These are phyloP conservation scores for Ciconia boyciana DNA, from an alignment of 2,113 vertebrate genomes.

Conservation along the genomic window DNA sequence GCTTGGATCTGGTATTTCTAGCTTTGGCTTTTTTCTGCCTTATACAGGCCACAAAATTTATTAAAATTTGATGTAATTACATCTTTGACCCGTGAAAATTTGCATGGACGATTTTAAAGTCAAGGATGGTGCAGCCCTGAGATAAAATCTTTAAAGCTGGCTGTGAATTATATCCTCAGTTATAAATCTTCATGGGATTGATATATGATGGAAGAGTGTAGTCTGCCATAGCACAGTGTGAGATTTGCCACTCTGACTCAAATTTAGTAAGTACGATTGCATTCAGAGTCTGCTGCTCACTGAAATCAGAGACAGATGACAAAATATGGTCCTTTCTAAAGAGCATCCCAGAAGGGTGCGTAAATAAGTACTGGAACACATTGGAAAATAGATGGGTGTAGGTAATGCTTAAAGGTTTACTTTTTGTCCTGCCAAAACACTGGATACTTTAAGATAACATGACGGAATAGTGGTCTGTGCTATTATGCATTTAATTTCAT, in stretches of 20 bases:
- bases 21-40: not conserved
- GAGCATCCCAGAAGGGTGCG: not conserved
- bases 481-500: constrained; percentile 38
- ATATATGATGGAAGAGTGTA: not conserved
- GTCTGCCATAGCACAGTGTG: not conserved
- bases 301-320: not conserved
- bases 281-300: not conserved
- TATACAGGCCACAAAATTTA: not conserved
- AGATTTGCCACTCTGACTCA: not conserved
- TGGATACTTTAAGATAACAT: not conserved
- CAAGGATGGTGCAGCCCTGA: not conserved
- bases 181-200: not conserved
- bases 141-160: not conserved
- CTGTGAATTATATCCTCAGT: not conserved
- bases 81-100: not conserved
- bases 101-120: not conserved
- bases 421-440: not conserved
- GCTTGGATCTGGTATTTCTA: not conserved
- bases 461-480: not conserved
- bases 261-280: not conserved
- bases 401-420: not conserved
- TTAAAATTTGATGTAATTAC: constrained; percentile 2
- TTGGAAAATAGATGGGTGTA: not conserved
- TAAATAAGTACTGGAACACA: not conserved
- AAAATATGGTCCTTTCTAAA: not conserved